These are phyloP conservation scores for Gephyroberyx darwinii DNA, from an alignment of 2,797 vertebrate genomes.

Conservation along the genomic window DNA sequence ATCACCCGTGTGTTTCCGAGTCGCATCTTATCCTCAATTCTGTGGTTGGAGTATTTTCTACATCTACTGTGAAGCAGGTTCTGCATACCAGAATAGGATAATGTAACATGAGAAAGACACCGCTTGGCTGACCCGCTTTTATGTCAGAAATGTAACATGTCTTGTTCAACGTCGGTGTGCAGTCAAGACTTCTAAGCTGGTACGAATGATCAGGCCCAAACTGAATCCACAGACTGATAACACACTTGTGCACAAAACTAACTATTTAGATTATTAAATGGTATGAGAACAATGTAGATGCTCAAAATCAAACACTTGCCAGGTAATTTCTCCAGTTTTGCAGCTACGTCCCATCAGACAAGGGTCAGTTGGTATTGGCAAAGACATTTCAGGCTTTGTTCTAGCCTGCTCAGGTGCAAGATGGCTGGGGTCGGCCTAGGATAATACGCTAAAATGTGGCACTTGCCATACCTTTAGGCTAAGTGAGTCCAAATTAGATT, in stretches of 20 bases:
- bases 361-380: not conserved
- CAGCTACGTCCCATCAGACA: not conserved
- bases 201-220: no score
- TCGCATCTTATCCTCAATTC: no score
- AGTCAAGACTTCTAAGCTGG: not conserved
- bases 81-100: not conserved
- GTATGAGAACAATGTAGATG: not conserved
- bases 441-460: no score
- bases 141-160: constrained; percentile 53
- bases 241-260: not conserved
- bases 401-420: constrained; percentile 2
- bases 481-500: not conserved
- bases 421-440: not conserved
- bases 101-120: constrained; percentile 34
- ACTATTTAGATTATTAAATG: not conserved
- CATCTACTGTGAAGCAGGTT: not conserved
- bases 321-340: constrained; percentile 54
- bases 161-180: constrained; percentile 32
- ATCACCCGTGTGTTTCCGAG: not conserved
- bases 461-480: not conserved
- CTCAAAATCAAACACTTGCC: constrained; percentile 35
- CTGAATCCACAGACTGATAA: no score
- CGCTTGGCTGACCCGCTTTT: not conserved
- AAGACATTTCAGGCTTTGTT: not conserved
- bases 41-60: not conserved